Evolutionary conservation across 2,113 vertebrate species (phyloP).

Genomic region (Phylloscopus whistleri): DNA sequence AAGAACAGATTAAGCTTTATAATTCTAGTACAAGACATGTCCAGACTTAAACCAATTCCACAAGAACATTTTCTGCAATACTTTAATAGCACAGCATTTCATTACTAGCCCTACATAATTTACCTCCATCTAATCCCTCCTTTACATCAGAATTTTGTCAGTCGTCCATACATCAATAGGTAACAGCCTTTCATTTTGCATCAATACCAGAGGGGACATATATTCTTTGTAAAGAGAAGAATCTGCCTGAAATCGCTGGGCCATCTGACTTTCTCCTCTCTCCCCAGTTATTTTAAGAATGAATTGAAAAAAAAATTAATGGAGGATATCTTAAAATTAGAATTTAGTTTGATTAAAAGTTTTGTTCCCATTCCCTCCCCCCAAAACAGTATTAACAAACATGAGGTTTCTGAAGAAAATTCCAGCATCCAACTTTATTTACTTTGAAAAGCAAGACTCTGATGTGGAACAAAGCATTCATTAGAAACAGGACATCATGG

Average conservation of each 20-base stretch:
- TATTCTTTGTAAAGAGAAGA: neutral
- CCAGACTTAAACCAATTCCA: slow-evolving; percentile 22
- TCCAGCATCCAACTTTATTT: neutral
- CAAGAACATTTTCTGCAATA: neutral
- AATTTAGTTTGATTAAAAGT: neutral
- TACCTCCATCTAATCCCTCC: neutral
- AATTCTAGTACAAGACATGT: slow-evolving; percentile 26
- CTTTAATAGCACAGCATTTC: neutral
- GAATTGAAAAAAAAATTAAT: neutral
- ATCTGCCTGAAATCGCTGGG: neutral
- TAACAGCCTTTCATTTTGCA: neutral
- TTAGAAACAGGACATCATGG: neutral
- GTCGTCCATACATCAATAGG: neutral
- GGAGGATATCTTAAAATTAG: neutral
- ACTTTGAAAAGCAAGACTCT: neutral
- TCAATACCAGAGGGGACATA: neutral
- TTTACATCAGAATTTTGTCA: neutral
- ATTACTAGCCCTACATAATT: neutral
- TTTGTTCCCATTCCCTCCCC: neutral
- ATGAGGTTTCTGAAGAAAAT: neutral
- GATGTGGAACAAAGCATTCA: slow-evolving; percentile 8
- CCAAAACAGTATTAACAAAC: neutral
- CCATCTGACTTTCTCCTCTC: neutral
- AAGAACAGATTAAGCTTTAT: slow-evolving; percentile 62
- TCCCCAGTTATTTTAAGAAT: neutral